These are phyloP conservation scores for Monochamus alternatus DNA, from an alignment of 2,888 invertebrate genomes.

Conservation along the genomic window DNA sequence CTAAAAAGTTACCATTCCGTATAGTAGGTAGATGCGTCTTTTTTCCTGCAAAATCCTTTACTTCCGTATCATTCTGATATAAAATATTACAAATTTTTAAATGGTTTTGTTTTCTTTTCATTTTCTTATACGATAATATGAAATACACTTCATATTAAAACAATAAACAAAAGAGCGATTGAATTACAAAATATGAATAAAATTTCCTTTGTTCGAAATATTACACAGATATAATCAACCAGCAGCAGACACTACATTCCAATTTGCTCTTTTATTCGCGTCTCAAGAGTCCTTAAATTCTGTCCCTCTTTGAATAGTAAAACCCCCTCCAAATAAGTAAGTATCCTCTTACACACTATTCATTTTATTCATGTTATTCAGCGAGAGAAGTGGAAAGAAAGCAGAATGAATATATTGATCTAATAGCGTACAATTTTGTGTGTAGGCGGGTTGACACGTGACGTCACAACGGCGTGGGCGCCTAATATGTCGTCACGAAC, in stretches of 20 bases:
- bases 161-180: background rate
- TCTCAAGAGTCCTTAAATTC: slow-evolving; percentile 13
- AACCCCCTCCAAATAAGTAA: slow-evolving; percentile 25
- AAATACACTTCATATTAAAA: background rate
- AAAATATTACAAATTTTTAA: too few species aligned
- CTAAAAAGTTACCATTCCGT: too few species aligned
- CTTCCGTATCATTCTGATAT: too few species aligned
- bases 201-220: slow-evolving; percentile 5
- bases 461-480: slow-evolving; percentile 39
- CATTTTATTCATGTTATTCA: slow-evolving; percentile 24
- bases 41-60: too few species aligned
- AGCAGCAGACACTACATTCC: background rate
- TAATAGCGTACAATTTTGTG: slow-evolving; percentile 40
- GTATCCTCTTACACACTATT: slow-evolving; percentile 27
- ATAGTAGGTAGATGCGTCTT: too few species aligned
- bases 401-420: slow-evolving; percentile 38
- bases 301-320: slow-evolving; percentile 19
- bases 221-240: background rate
- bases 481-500: slow-evolving; percentile 36
- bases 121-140: background rate
- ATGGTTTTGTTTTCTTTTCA: too few species aligned
- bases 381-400: slow-evolving; percentile 16
- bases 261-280: background rate
- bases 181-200: background rate
- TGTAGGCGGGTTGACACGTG: slow-evolving; percentile 28